Percentiles rank a stretch among this genome's conserved stretches.
Conservation (phyloP, 2,797 vertebrate genomes). For the Bradypus variegatus region DNA sequence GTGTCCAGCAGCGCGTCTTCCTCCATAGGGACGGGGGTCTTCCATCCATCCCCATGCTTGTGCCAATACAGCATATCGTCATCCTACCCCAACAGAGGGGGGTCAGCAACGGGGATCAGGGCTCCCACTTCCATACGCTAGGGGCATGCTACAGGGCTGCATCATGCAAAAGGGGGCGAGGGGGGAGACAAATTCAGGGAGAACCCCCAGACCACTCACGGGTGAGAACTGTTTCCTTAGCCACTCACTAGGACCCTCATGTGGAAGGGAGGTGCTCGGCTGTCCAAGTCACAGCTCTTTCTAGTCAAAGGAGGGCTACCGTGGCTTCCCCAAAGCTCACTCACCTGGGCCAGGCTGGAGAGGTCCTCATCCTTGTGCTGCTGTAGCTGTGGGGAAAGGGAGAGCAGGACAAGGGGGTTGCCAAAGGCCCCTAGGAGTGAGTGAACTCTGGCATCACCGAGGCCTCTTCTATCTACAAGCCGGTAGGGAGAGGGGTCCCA, state of each 20-base stretch:
- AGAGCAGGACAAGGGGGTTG: neutral
- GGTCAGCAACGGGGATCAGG: fast-evolving
- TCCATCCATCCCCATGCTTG: slow-evolving; percentile 74
- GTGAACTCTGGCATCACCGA: neutral
- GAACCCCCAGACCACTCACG: neutral
- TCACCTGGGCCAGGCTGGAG: slow-evolving; percentile 94
- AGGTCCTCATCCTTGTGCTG: slow-evolving; percentile 98
- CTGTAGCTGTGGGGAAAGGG: slow-evolving; percentile 81
- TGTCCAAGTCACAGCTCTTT: neutral
- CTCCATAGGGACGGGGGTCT: slow-evolving; percentile 92
- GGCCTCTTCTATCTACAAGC: neutral
- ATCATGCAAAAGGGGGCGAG: neutral
- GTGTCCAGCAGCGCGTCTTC: slow-evolving; percentile 93
- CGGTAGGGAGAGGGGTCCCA: neutral
- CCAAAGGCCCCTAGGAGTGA: neutral
- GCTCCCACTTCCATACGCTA: fast-evolving
- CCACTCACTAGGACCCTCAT: too few relatives aligned
- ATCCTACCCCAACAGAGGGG: slow-evolving; percentile 77
- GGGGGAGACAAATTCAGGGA: neutral
- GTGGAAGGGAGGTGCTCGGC: neutral
- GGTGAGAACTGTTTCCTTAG: neutral
- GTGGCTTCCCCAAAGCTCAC: slow-evolving; percentile 18
- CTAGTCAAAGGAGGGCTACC: neutral
- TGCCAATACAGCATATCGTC: slow-evolving; percentile 82
- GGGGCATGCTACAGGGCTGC: fast-evolving